Conservation (phyloP, 64 coral and sea anemone species). For the Montipora sp. region DNA sequence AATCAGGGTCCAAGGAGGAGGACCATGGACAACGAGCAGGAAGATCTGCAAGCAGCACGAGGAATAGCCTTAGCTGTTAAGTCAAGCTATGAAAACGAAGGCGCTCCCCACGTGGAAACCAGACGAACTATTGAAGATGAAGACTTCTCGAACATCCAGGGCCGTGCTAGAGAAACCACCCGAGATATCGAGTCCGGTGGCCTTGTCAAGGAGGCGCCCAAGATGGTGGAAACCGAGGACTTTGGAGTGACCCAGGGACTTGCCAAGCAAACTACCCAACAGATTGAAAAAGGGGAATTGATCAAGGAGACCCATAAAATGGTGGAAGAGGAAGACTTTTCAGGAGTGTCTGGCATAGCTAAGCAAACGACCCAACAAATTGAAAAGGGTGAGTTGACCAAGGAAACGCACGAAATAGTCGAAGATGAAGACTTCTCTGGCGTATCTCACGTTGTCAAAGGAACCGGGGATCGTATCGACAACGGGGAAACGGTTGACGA, state of each 20-base stretch:
- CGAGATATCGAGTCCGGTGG: slow-evolving; percentile 61
- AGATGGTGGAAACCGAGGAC: slow-evolving; percentile 69
- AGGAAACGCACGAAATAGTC: slow-evolving; percentile 72
- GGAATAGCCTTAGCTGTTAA: slow-evolving; percentile 35
- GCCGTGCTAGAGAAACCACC: slow-evolving; percentile 52
- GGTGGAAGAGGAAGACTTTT: slow-evolving; percentile 86
- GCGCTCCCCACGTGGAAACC: slow-evolving; percentile 21
- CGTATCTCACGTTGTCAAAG: slow-evolving; percentile 21
- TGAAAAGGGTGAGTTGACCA: slow-evolving; percentile 62
- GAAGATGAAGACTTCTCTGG: slow-evolving; percentile 74
- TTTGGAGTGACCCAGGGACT: slow-evolving; percentile 55
- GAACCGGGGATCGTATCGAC: slow-evolving; percentile 19
- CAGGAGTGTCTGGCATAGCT: slow-evolving; percentile 26
- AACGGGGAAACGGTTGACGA: background rate
- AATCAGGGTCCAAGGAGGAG: slow-evolving; percentile 19
- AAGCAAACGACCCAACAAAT: slow-evolving; percentile 65
- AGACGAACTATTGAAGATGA: slow-evolving; percentile 29
- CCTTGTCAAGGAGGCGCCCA: slow-evolving; percentile 46
- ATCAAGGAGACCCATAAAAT: slow-evolving; percentile 67
- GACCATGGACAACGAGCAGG: slow-evolving; percentile 38
- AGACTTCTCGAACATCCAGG: slow-evolving; percentile 29
- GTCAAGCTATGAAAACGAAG: slow-evolving; percentile 42
- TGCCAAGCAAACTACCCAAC: slow-evolving; percentile 66
- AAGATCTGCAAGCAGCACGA: slow-evolving; percentile 16
- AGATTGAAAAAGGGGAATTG: slow-evolving; percentile 79